Percentiles rank a stretch among this genome's conserved stretches.
These are phyloP conservation scores for Reticulitermes speratus DNA, from an alignment of 1,140 invertebrate genomes.

Conservation along the genomic window DNA sequence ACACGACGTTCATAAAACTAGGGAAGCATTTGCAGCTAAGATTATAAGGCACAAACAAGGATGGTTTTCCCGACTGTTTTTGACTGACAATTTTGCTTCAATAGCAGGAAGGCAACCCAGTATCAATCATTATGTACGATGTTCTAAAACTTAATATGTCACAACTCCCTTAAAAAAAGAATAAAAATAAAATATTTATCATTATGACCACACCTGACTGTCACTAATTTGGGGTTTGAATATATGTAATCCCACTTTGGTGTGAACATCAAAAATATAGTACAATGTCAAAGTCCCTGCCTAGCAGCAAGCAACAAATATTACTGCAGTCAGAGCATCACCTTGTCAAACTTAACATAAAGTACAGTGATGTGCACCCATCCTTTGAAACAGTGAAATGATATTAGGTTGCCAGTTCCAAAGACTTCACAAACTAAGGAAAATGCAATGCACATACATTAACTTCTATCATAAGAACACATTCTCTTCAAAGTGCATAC, in stretches of 20 bases:
- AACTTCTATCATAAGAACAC: conserved; percentile 8
- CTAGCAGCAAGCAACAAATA: background rate
- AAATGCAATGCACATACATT: conserved; percentile 10
- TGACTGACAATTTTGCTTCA: conserved; percentile 32
- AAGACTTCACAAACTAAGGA: conserved; percentile 24
- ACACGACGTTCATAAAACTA: conserved; percentile 36
- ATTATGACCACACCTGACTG: background rate
- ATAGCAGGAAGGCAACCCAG: conserved; percentile 31
- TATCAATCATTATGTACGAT: conserved; percentile 22
- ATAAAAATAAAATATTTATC: background rate
- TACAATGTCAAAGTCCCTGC: background rate
- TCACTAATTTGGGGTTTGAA: conserved; percentile 5
- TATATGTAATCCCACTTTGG: conserved; percentile 12
- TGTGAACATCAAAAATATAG: conserved; percentile 19
- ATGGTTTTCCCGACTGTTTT: conserved; percentile 36
- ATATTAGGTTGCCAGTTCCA: conserved; percentile 27
- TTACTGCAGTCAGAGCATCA: conserved; percentile 13
- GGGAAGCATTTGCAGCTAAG: conserved; percentile 36
- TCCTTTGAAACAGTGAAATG: conserved; percentile 22
- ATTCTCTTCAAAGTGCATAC: background rate
- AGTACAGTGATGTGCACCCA: conserved; percentile 6
- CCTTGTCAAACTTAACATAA: background rate
- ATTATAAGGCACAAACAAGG: conserved; percentile 38
- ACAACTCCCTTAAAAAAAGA: background rate
- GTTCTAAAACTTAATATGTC: background rate